Percentiles rank a stretch among this genome's conserved stretches.
phyloP scores from a whole-genome alignment of 2,888 invertebrate genomes.

The Parnassius smintheus region DNA sequence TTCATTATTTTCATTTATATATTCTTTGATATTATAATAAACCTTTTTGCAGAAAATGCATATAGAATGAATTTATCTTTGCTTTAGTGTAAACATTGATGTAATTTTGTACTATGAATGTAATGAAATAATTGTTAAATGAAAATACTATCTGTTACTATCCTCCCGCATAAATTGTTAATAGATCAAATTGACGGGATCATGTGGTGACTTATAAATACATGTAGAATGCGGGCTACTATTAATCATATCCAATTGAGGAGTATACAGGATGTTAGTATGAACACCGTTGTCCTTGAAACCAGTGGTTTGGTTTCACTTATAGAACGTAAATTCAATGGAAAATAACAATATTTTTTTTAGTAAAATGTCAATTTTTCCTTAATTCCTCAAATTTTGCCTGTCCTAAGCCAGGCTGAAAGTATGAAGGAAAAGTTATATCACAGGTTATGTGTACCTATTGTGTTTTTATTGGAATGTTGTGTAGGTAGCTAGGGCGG shows the following conservation, averaged over 20 bases:
- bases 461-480: no score
- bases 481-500: no score
- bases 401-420: no score
- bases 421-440: no score
- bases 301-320: no score
- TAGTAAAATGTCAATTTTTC: no score
- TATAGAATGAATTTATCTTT: background rate
- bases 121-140: background rate
- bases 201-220: conserved; percentile 3
- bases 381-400: no score
- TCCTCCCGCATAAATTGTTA: conserved; percentile 7
- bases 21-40: background rate
- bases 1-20: background rate
- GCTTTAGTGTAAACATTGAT: background rate
- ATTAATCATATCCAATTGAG: conserved; percentile 9
- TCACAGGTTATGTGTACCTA: no score
- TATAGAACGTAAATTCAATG: no score
- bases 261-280: background rate
- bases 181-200: conserved; percentile 10
- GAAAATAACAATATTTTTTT: no score
- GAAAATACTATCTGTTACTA: background rate
- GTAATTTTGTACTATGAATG: background rate
- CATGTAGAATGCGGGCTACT: conserved; percentile 5
- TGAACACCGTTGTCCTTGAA: background rate
- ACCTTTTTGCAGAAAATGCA: no score